These are phyloP conservation scores for Magallana gigas DNA, from an alignment of 1,140 invertebrate species.

Conservation along the genomic window DNA sequence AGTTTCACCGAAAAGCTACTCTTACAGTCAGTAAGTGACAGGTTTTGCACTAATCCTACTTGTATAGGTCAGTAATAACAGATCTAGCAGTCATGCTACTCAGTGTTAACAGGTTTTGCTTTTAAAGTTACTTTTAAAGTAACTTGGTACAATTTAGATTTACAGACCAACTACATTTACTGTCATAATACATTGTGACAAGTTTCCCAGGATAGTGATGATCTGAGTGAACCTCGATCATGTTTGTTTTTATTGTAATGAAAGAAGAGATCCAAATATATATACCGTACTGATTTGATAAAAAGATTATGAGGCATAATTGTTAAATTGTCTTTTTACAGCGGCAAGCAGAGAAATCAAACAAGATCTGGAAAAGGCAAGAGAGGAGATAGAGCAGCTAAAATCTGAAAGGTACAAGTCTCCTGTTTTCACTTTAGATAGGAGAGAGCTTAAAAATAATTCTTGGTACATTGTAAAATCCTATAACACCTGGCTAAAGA, in stretches of 20 bases:
- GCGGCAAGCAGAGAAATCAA: slow-evolving; percentile 70
- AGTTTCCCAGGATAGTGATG: too few species aligned
- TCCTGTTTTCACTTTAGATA: too few species aligned
- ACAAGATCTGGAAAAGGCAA: slow-evolving; percentile 60
- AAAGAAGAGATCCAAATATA: not conserved
- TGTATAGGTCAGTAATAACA: too few species aligned
- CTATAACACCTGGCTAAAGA: too few species aligned
- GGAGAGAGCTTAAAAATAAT: too few species aligned
- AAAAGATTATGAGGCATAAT: not conserved
- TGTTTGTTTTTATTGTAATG: not conserved
- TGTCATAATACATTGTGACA: too few species aligned
- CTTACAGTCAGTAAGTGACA: slow-evolving; percentile 62
- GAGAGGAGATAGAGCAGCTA: slow-evolving; percentile 69
- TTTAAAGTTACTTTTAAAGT: too few species aligned
- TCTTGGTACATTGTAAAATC: too few species aligned
- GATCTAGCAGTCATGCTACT: too few species aligned
- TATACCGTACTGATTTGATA: not conserved
- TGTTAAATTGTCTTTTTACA: slow-evolving; percentile 47
- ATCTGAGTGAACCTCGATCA: not conserved
- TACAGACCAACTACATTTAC: too few species aligned
- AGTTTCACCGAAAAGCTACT: slow-evolving; percentile 63
- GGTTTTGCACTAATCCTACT: not conserved
- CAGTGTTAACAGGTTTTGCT: too few species aligned
- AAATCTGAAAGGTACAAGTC: slow-evolving; percentile 72
- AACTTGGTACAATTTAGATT: too few species aligned